Evolutionary conservation across 2,113 vertebrate genomes (phyloP), one percentile per base, ranked within the genome.

Genomic region (Echinops telfairi): DNA sequence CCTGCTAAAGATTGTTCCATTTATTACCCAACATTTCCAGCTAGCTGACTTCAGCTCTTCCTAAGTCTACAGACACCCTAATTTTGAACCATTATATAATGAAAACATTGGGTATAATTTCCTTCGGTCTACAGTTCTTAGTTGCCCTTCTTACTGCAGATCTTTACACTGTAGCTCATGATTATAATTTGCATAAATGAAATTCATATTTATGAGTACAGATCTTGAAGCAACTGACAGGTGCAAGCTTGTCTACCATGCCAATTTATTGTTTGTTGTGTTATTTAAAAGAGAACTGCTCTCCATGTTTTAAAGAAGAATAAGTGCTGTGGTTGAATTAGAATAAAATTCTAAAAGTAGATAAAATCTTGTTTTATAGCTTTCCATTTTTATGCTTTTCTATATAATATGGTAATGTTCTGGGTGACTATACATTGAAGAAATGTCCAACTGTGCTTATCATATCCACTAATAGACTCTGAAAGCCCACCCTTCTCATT

Each of bases 131-230:
- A 58, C 93, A 93, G 92, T 97, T 97, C 83, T 96, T 90, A 94
- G 94, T 97, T 98, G 64, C 96, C 88, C 92, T 95, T 96, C 88
- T 93, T 95, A 43, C 96, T 97, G 91, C 95, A 96, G 79, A 95
- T 97, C 94, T 97, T 97, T 94, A 90, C 81, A 95, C 92, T 95
- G 92, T 96, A 96, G 92, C 91, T 96, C 85, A 75, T 97, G 95
- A 95, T 96, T 97, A 94, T 97, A 96, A 97, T 98, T 97, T 97
- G 94, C 91, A 96, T 98, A 97, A 98, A 95, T 97, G 96, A 97
- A 96, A 97, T 98, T 98, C 96, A 96, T 97, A 97, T 97, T 98
- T 98, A 97, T 98, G 96, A 97, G 96, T 88, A 93, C 90, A 96
- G 95, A 96, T 97, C 92, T 97, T 97, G 94, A 96, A 97, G 95